Percentiles rank a stretch among this genome's conserved stretches.
Evolutionary conservation across 2,888 invertebrate genomes (phyloP).

Genomic region (Platynereis dumerilii): DNA sequence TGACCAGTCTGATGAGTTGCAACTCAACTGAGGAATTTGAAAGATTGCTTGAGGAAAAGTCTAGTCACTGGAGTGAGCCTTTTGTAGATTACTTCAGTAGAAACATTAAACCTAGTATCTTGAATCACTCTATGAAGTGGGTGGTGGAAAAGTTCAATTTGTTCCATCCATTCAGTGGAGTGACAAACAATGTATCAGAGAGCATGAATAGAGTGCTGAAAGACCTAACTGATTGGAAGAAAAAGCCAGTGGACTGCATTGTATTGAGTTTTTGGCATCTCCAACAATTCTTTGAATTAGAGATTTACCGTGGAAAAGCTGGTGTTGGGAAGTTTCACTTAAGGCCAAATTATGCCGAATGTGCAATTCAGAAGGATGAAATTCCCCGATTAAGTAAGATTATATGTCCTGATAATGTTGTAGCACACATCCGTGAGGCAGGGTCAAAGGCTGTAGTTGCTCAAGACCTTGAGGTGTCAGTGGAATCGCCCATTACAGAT

Average conservation of each 20-base stretch:
- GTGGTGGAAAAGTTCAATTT: neutral
- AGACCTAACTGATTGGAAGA: constrained; percentile 4
- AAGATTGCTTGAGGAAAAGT: neutral
- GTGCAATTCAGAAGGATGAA: neutral
- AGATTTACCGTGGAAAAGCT: neutral
- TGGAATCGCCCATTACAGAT: too few relatives aligned
- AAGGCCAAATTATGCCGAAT: neutral
- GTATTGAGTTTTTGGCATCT: constrained; percentile 1
- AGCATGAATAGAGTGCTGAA: constrained; percentile 4
- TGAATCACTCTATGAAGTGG: neutral
- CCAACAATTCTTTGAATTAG: neutral
- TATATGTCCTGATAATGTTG: neutral
- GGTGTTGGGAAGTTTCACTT: neutral
- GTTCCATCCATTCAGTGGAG: neutral
- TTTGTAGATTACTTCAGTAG: constrained; percentile 3
- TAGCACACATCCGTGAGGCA: too few relatives aligned
- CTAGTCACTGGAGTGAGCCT: neutral
- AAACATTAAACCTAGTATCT: neutral
- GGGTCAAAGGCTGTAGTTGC: too few relatives aligned
- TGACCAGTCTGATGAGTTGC: neutral
- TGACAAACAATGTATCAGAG: constrained; percentile 5
- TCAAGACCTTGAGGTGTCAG: too few relatives aligned
- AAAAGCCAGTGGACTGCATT: constrained; percentile 6
- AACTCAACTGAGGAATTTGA: constrained; percentile 3
- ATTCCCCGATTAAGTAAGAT: neutral